Evolutionary conservation across 2,113 vertebrate genomes (phyloP).

Genomic region (Ellobius talpinus): DNA sequence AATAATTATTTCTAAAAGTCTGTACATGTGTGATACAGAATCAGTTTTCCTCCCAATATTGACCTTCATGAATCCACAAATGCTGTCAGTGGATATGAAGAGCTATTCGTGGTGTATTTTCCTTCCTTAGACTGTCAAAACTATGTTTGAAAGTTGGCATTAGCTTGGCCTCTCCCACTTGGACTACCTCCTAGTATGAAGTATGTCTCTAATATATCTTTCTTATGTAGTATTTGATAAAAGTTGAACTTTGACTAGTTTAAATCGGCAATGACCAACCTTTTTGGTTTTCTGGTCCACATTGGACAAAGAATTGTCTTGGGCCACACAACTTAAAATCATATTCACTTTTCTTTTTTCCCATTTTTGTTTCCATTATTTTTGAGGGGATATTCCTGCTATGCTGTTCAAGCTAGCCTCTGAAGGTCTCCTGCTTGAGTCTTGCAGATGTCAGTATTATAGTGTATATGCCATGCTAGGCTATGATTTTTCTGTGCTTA

Average conservation of each 20-base stretch:
- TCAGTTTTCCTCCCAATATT: neutral
- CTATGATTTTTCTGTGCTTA: neutral
- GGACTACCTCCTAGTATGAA: neutral
- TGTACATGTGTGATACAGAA: neutral
- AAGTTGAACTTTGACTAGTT: conserved; percentile 34
- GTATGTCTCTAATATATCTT: neutral
- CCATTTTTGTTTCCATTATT: too few species aligned
- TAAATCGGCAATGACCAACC: neutral
- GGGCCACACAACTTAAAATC: neutral
- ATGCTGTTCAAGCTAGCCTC: neutral
- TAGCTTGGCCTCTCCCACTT: neutral
- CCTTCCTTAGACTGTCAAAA: neutral
- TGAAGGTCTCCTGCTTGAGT: neutral
- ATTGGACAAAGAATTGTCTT: neutral
- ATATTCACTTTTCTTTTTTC: neutral
- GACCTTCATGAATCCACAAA: neutral
- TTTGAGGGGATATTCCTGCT: neutral
- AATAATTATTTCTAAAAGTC: neutral
- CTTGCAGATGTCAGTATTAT: neutral
- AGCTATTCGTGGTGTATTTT: neutral
- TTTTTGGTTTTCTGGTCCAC: too few species aligned
- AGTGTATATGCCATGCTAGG: neutral
- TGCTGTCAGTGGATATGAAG: neutral
- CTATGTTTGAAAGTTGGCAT: conserved; percentile 6
- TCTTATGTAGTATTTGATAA: conserved; percentile 17